Percentiles rank a stretch among this genome's conserved stretches.
These are phyloP conservation scores for Diachasmimorpha longicaudata DNA, from an alignment of 1,140 invertebrate species.

Conservation along the genomic window DNA sequence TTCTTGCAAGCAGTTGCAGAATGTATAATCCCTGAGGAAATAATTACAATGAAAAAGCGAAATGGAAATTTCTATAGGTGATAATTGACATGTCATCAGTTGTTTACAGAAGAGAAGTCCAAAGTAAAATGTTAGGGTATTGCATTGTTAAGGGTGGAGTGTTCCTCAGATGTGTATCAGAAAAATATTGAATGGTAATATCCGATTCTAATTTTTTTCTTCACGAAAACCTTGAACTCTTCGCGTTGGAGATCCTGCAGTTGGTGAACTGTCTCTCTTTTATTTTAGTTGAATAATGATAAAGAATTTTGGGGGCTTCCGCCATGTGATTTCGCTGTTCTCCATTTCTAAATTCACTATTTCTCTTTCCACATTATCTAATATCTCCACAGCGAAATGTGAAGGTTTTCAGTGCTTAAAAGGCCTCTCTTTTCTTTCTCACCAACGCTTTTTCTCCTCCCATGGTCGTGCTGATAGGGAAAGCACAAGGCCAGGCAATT, in stretches of 20 bases:
- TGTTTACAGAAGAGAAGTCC: too few species aligned
- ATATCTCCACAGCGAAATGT: neutral
- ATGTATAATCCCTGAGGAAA: too few species aligned
- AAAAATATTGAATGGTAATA: too few species aligned
- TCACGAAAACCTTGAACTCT: too few species aligned
- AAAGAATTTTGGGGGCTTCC: neutral
- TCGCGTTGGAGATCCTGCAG: too few species aligned
- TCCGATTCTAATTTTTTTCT: too few species aligned
- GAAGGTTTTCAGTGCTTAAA: neutral
- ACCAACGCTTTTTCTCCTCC: neutral
- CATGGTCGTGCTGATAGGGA: neutral
- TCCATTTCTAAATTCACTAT: neutral
- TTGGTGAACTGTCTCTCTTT: too few species aligned
- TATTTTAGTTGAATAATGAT: neutral
- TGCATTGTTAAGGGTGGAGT: too few species aligned
- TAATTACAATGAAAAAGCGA: too few species aligned
- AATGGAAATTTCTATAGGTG: neutral
- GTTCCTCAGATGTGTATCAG: too few species aligned
- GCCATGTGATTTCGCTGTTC: neutral
- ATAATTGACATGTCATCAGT: neutral
- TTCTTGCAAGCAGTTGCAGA: too few species aligned
- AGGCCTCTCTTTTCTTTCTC: neutral
- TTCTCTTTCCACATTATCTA: neutral
- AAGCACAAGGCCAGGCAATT: conserved; percentile 8
- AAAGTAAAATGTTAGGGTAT: too few species aligned